Percentiles rank a stretch among this genome's conserved stretches.
These are phyloP conservation scores for Notothenia coriiceps DNA, from an alignment of 2,113 vertebrate species.

Conservation along the genomic window DNA sequence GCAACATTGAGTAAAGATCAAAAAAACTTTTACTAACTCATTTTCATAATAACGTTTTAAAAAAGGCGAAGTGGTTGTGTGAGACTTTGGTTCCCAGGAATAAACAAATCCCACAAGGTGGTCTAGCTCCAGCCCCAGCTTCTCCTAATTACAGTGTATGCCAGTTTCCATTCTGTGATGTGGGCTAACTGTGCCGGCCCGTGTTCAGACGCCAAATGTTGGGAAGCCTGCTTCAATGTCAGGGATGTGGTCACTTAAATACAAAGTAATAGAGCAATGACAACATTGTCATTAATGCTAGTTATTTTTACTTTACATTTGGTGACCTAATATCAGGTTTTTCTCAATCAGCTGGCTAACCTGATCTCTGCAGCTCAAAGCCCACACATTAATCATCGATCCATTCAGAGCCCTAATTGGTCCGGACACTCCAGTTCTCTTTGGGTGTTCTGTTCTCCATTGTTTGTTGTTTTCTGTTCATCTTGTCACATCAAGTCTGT, in stretches of 20 bases:
- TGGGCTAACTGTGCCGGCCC: slow-evolving; percentile 60
- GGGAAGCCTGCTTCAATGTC: slow-evolving; percentile 21
- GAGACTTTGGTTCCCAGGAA: slow-evolving; percentile 65
- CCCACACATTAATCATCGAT: not conserved
- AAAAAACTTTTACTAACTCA: slow-evolving; percentile 50
- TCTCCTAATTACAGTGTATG: slow-evolving; percentile 67
- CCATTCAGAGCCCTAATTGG: slow-evolving; percentile 33
- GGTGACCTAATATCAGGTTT: not conserved
- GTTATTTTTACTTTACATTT: slow-evolving; percentile 9
- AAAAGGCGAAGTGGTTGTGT: slow-evolving; percentile 27
- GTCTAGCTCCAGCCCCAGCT: slow-evolving; percentile 55
- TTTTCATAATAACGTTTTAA: slow-evolving; percentile 21
- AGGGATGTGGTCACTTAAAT: not conserved
- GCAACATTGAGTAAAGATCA: slow-evolving; percentile 44
- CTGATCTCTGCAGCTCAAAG: not conserved
- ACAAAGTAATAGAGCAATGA: not conserved
- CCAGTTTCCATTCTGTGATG: slow-evolving; percentile 77
- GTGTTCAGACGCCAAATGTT: slow-evolving; percentile 50
- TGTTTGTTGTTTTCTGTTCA: slow-evolving; percentile 19
- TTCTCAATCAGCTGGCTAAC: not conserved
- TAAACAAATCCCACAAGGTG: slow-evolving; percentile 73
- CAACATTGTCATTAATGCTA: not conserved
- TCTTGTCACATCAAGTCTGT: slow-evolving; percentile 33
- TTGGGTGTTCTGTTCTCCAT: slow-evolving; percentile 17
- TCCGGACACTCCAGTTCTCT: slow-evolving; percentile 22